Conservation (phyloP, 1,140 invertebrate genomes). For the Lordiphosa collinella region DNA sequence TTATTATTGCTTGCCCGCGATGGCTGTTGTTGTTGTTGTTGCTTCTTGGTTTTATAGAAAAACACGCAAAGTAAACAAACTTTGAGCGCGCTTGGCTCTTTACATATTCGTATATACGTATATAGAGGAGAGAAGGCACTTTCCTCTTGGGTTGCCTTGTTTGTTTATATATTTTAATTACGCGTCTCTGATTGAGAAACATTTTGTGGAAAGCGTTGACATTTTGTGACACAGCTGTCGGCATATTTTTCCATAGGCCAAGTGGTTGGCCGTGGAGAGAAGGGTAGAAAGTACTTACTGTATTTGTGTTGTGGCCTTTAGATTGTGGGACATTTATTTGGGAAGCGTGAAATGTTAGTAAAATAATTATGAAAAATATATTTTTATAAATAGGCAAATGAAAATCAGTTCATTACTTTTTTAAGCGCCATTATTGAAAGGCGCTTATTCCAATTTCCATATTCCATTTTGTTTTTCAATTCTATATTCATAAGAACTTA, state of each 20-base stretch:
- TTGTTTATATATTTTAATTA: constrained; percentile 74
- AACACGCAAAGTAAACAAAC: constrained; percentile 74
- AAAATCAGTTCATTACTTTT: too few relatives aligned
- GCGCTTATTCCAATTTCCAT: too few relatives aligned
- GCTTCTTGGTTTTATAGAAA: constrained; percentile 66
- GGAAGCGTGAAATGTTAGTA: constrained; percentile 1
- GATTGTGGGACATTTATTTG: constrained; percentile 13
- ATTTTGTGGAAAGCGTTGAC: constrained; percentile 51
- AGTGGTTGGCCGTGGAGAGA: background rate
- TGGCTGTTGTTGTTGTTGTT: constrained; percentile 27
- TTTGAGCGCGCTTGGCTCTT: constrained; percentile 20
- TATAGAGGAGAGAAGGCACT: constrained; percentile 9
- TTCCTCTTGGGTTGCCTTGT: constrained; percentile 45
- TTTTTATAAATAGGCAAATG: too few relatives aligned
- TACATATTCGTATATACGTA: constrained; percentile 1
- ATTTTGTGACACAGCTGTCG: constrained; percentile 55
- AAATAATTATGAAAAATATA: constrained; percentile 11
- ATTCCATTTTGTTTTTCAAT: too few relatives aligned
- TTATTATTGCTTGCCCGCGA: constrained; percentile 61
- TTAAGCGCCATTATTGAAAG: too few relatives aligned
- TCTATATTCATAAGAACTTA: too few relatives aligned
- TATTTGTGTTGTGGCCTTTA: constrained; percentile 34
- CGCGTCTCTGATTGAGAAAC: constrained; percentile 67
- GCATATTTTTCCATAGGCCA: constrained; percentile 15
- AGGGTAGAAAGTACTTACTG: constrained; percentile 19